These are phyloP conservation scores for Chauna torquata DNA, from an alignment of 2,113 vertebrate genomes.

Conservation along the genomic window DNA sequence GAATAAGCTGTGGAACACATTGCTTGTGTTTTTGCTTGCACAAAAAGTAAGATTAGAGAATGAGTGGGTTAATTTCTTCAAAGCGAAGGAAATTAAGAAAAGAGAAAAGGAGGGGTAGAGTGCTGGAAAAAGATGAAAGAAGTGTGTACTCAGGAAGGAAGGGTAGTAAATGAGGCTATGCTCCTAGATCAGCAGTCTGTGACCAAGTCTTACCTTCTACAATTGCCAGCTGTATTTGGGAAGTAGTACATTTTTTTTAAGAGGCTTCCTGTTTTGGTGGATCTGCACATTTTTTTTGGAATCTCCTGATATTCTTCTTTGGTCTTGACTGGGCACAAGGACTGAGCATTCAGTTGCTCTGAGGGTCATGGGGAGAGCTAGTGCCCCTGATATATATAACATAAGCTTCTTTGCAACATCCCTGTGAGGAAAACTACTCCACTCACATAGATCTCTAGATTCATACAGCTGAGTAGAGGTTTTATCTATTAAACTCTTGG, in stretches of 20 bases:
- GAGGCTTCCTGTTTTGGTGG: background rate
- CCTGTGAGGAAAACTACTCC: background rate
- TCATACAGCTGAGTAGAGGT: background rate
- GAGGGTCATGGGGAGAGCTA: accelerated
- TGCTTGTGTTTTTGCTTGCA: too few relatives aligned
- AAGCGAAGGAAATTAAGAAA: background rate
- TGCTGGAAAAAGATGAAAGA: background rate
- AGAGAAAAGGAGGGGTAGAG: background rate
- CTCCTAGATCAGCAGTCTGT: background rate
- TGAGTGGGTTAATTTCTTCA: background rate
- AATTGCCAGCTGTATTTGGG: background rate
- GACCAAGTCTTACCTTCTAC: background rate
- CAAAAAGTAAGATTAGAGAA: background rate
- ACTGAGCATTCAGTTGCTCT: background rate
- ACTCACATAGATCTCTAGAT: background rate
- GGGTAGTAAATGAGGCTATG: background rate
- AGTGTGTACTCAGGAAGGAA: background rate
- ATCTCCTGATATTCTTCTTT: background rate
- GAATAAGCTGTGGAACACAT: background rate
- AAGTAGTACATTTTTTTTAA: background rate
- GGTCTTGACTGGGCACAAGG: accelerated
- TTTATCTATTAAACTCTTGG: background rate
- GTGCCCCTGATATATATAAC: accelerated
- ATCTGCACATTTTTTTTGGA: background rate
- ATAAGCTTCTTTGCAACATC: background rate